Base-by-base conservation (phyloP, 2,888 invertebrate genomes). In the Macaria liturata region DNA sequence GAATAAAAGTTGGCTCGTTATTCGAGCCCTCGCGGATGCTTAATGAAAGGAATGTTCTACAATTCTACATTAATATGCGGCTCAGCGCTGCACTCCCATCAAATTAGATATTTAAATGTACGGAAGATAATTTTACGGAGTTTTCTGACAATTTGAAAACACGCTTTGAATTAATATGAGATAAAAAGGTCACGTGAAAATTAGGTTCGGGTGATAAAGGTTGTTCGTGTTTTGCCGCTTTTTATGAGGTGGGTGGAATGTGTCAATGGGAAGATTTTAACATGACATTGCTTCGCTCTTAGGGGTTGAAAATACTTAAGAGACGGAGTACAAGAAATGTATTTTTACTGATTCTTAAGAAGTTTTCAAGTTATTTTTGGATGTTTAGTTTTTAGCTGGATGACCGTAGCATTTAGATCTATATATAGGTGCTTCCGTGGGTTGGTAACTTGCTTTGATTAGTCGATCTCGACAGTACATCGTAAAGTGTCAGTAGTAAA, bases 41-140 rank as follows among this genome's bases (percentile, higher is more conserved):
- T 59, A 55, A 59, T 59, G 59, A 59, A 59, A 51, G 59, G 51
- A 59, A 59, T 59, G 59, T 47, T 59, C 48, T 48, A 59, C 34
- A 60, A 54, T 47, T 59, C 48, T 45, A 59, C 34, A 60, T 60
- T 59, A 59, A 59, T 55, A 59, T 59, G 59, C 59, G 59, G 50
- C 48, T 39, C 34, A 37, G 59, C 37, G 32, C 59, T 52, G 59
- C 59, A 60, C 59, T 60, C 59, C 49, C 52, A 53, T 49, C 55
- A 60, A 60, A 60, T 60, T 56, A 60, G 52, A 42, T 56, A 60
- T 60, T 56, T 60, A 60, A 60, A 60, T 60, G 55, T 60, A 60
- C 52, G 50, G 47, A 59, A 56, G 55, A 56, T 60, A 60, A 60
- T 56, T 60, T 55, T 43, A 60, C 52, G 37, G 52, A 55, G 55